These are phyloP conservation scores for Gryllus longicercus DNA, from an alignment of 2,888 invertebrate species.

Conservation along the genomic window DNA sequence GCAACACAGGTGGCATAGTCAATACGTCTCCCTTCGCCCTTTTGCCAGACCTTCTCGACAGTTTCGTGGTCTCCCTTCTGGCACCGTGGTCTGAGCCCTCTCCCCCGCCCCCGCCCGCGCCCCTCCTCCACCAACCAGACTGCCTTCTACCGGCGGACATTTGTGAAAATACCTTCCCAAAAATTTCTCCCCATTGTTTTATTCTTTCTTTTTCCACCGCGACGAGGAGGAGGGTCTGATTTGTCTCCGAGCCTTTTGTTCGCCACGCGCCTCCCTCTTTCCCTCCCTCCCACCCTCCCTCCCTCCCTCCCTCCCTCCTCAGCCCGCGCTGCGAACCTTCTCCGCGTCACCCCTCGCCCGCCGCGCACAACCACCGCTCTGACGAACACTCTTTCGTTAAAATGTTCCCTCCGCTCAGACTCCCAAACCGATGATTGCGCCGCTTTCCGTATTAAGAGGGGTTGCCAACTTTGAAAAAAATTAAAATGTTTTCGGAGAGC, in stretches of 20 bases:
- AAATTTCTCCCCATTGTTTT: constrained; percentile 11
- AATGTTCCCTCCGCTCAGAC: neutral
- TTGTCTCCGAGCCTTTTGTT: constrained; percentile 6
- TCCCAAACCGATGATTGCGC: constrained; percentile 6
- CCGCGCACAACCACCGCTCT: neutral
- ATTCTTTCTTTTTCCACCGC: constrained; percentile 17
- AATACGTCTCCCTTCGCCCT: too few relatives aligned
- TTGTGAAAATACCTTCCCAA: constrained; percentile 1
- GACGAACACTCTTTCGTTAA: constrained; percentile 6
- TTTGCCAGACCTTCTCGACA: too few relatives aligned
- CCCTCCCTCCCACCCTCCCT: neutral
- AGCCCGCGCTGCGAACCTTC: too few relatives aligned
- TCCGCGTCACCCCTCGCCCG: neutral
- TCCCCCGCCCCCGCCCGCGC: neutral
- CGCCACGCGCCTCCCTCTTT: neutral
- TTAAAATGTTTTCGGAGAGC: neutral
- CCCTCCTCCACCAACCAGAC: neutral
- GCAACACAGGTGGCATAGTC: too few relatives aligned
- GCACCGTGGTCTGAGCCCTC: neutral
- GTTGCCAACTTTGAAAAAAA: neutral
- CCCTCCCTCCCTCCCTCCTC: neutral
- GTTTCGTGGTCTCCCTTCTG: too few relatives aligned
- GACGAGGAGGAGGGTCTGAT: neutral
- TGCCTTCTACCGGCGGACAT: constrained; percentile 17
- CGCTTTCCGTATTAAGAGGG: constrained; percentile 7